Base-by-base conservation (phyloP, 2,113 vertebrate species). In the Antechinus stuartii region DNA sequence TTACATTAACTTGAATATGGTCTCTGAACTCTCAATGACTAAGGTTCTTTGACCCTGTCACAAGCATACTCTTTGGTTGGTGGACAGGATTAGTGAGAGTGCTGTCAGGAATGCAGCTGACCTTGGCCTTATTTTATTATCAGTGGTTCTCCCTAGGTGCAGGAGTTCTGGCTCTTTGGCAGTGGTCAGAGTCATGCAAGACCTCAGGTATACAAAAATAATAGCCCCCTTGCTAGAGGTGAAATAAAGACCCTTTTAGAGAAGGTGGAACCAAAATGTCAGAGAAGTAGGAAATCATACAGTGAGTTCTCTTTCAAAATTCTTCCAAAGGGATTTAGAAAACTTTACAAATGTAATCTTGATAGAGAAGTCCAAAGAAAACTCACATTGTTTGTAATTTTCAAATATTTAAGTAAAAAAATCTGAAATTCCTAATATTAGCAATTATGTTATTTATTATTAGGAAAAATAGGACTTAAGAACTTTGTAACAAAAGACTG, bases 401-500 rank as follows among this genome's bases (percentile, higher is more conserved):
- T 90, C n/a, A 89, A 92, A 90, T 91, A 95, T 61, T 97, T 84
- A 22, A 95, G 96, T 91, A 95, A 54, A 97, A 97, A 94, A 90
- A 90, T 57, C 52, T 90, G 55, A 95, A 94, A 92, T 54, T 8
- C 50, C 90, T 26, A 30, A 23, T 94, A 97, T 95, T 96, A 76
- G 95, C 94, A 42, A 2, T 91, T 95, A 61, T 96, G 90, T 94
- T 95, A 91, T 22, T 93, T 97, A 96, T 12, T 22, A 0, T 57
- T 97, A 95, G 54, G 96, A 98, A 97, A n/a, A 97, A 97, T 95
- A 96, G 8, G 1, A 46, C 16, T 90, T 90, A 89, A 96, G 97
- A 96, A 91, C 90, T 96, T 94, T 90, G 42, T 49, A 90, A 49
- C 23, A 24, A 35, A 2, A 11, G 47, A 9, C 25, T 10, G 6